Percentiles rank a stretch among this genome's conserved stretches.
Conservation (phyloP, 2,888 invertebrate genomes). For the Heteropelma amictum region DNA sequence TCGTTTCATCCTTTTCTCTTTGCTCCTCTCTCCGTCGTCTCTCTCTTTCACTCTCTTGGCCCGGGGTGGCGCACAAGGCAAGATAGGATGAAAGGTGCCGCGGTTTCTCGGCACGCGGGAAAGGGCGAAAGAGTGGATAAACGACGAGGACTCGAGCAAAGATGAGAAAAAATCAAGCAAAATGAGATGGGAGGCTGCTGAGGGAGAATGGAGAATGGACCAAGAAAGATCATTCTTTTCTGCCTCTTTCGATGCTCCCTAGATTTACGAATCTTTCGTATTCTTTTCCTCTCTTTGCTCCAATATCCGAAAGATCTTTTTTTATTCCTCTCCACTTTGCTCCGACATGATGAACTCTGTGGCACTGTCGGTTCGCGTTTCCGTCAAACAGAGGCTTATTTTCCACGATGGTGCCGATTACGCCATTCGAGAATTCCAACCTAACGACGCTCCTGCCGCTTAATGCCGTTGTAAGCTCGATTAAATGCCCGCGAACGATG, state of each 20-base stretch:
- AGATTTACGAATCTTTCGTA: slow-evolving; percentile 59
- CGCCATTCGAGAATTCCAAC: slow-evolving; percentile 14
- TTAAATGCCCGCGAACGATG: slow-evolving; percentile 4
- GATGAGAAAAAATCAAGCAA: slow-evolving; percentile 43
- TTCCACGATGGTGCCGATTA: slow-evolving; percentile 55
- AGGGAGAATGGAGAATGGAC: slow-evolving; percentile 16
- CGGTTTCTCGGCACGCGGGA: slow-evolving; percentile 41
- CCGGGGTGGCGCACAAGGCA: slow-evolving; percentile 44
- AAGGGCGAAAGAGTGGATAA: slow-evolving; percentile 49
- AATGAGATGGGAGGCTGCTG: slow-evolving; percentile 2
- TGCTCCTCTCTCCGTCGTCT: neutral
- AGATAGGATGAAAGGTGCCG: slow-evolving; percentile 54
- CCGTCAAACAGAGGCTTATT: slow-evolving; percentile 53
- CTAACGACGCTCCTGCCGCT: slow-evolving; percentile 34
- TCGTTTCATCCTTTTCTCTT: neutral
- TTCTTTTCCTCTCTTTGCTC: slow-evolving; percentile 19
- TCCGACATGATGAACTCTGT: slow-evolving; percentile 26
- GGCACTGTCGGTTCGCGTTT: slow-evolving; percentile 55
- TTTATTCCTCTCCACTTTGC: slow-evolving; percentile 6
- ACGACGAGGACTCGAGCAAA: slow-evolving; percentile 44
- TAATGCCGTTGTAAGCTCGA: slow-evolving; percentile 16
- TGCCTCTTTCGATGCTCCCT: slow-evolving; percentile 64
- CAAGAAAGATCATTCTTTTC: slow-evolving; percentile 64
- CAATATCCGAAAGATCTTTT: slow-evolving; percentile 33
- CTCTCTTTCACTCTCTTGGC: slow-evolving; percentile 14